Percentiles rank a stretch among this genome's conserved stretches.
Evolutionary conservation across 2,797 vertebrate genomes (phyloP).

Genomic region (Trematomus bernacchii): DNA sequence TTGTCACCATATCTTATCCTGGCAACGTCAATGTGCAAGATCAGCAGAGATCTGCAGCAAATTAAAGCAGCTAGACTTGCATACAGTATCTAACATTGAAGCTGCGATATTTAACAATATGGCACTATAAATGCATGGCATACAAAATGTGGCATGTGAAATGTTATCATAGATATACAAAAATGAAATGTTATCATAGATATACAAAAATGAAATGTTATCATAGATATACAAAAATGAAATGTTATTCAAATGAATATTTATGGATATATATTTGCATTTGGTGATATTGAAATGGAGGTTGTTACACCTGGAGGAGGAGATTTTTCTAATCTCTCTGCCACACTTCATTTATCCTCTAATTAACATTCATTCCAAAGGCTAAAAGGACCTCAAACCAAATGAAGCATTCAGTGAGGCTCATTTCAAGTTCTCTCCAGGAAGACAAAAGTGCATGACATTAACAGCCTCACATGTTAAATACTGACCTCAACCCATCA

Average conservation of each 20-base stretch:
- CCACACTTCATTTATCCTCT: conserved; percentile 61
- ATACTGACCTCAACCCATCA: conserved; percentile 1
- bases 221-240: too few relatives aligned
- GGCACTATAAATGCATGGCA: background rate
- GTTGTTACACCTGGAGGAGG: conserved; percentile 47
- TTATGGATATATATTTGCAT: conserved; percentile 3
- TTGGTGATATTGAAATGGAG: conserved; percentile 27
- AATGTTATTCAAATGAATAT: conserved; percentile 7
- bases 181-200: background rate
- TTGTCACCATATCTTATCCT: background rate
- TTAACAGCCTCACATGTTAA: conserved; percentile 17
- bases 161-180: background rate
- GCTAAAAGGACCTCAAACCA: conserved; percentile 47
- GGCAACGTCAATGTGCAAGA: background rate
- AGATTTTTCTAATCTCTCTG: conserved; percentile 52
- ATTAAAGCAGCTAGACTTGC: background rate
- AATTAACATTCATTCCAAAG: conserved; percentile 62
- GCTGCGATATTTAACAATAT: background rate
- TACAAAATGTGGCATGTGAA: background rate
- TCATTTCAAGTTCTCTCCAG: conserved; percentile 41
- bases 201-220: background rate
- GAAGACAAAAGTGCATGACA: conserved; percentile 8
- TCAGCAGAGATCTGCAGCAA: background rate
- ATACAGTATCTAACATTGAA: background rate
- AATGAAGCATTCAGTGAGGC: conserved; percentile 45